Evolutionary conservation across 2,797 vertebrate genomes (phyloP), one percentile per base, ranked within the genome.

Genomic region (Bufotes viridis): DNA sequence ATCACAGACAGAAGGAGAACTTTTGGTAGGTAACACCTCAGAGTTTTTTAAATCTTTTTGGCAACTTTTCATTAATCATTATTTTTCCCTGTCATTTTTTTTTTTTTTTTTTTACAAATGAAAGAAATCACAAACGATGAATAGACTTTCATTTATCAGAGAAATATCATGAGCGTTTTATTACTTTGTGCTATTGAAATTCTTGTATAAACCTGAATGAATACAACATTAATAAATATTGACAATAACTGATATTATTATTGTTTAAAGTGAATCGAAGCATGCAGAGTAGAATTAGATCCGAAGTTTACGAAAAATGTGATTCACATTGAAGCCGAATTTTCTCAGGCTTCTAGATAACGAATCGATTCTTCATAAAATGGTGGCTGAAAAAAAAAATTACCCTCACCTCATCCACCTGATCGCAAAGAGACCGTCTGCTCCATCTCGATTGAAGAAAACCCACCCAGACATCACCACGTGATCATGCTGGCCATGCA

Each of bases 11-110:
- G 95, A 96, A 96, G 95, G 95, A 95, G 95, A 96, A 96, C 95
- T 96, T 96, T 96, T 96, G 95, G 96, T 96, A 96, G 95, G 95
- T 96, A 96, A 96, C 95, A 96, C 95, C 95, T 96, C 95, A 91
- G 95, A 94, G 94, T 96, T 96, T 96, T 96, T 96, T 95, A 93
- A 93, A 95, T 95, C 93, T 95, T 96, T 95, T 95, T 96, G 95
- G 95, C 95, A 96, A 96, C 96, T 96, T 95, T 95, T 96, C 95
- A 95, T 95, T 95, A 95, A 93, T 96, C 95, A 95, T 96, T 96
- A 95, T 95, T 95, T 96, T 95, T 96, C 94, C 94, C 94, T 96
- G 94, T 95, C 95, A 95, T 96, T 94, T 84, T 55, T 53, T 76
- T 74, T 74, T 78, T 78, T 49, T 81, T 81, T 65, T 82, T 82